phyloP scores from a whole-genome alignment of 2,113 vertebrate species.

The Plecturocebus donacophilus region DNA sequence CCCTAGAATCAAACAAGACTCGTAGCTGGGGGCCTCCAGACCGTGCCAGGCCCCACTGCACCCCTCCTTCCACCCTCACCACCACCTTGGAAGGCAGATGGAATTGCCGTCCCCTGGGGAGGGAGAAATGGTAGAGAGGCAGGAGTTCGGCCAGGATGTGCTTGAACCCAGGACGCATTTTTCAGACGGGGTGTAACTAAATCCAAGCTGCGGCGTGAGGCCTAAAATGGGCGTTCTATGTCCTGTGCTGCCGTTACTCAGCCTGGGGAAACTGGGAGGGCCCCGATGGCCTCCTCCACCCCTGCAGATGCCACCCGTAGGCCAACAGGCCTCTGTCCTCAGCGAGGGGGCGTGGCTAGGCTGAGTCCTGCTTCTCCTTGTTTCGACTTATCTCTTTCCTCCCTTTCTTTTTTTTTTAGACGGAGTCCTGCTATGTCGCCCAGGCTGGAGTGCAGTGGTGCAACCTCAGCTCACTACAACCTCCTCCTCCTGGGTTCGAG shows the following conservation, averaged over 20 bases:
- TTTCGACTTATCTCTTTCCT: too few species aligned
- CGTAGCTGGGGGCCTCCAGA: rapidly evolving
- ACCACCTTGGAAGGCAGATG: not conserved
- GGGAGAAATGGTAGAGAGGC: not conserved
- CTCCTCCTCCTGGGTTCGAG: not conserved
- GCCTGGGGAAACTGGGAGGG: not conserved
- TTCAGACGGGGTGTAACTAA: rapidly evolving
- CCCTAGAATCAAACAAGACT: not conserved
- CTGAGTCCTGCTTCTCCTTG: too few species aligned
- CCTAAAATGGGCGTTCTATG: not conserved
- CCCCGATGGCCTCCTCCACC: not conserved
- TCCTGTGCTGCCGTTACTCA: not conserved
- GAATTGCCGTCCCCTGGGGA: not conserved
- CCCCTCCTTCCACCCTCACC: not conserved
- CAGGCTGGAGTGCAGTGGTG: too few species aligned
- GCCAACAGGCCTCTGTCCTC: not conserved
- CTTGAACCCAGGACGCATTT: not conserved
- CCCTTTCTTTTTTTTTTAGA: not conserved
- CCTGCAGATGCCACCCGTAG: not conserved
- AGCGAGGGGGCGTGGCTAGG: not conserved
- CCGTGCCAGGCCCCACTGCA: not conserved
- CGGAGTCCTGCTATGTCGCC: not conserved
- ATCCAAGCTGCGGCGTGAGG: too few species aligned
- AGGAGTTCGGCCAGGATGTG: rapidly evolving
- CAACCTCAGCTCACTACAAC: too few species aligned